Conservation (phyloP, 2,797 vertebrate species). For the Xiphorhynchus erythropygius region DNA sequence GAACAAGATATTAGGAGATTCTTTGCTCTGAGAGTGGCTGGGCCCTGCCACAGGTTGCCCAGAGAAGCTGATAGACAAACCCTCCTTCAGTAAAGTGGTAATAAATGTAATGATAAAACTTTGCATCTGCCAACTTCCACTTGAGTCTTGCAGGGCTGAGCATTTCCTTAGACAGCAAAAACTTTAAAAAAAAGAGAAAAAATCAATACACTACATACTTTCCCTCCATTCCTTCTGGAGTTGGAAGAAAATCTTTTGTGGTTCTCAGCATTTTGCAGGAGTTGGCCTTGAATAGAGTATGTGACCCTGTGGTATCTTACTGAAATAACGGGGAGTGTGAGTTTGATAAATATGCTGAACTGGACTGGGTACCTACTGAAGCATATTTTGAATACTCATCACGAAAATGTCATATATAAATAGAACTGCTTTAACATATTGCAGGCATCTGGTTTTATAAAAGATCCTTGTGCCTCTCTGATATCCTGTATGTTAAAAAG, state of each 20-base stretch:
- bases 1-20: too few species aligned
- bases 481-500: neutral
- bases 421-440: conserved; percentile 6
- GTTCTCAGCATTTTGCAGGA: neutral
- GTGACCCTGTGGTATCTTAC: neutral
- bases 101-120: neutral
- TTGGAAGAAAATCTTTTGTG: neutral
- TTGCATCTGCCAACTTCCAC: neutral
- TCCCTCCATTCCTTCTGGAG: neutral
- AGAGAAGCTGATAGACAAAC: neutral
- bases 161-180: neutral
- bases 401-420: conserved; percentile 1
- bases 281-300: neutral
- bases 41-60: too few species aligned
- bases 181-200: too few species aligned
- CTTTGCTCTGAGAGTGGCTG: too few species aligned
- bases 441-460: neutral
- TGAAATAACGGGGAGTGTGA: neutral
- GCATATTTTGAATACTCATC: neutral
- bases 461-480: neutral
- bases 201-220: neutral
- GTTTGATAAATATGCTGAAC: neutral
- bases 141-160: neutral
- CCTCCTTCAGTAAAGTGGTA: neutral
- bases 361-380: neutral